phyloP scores from a whole-genome alignment of 2,113 vertebrate species.

The Donacobius atricapilla region DNA sequence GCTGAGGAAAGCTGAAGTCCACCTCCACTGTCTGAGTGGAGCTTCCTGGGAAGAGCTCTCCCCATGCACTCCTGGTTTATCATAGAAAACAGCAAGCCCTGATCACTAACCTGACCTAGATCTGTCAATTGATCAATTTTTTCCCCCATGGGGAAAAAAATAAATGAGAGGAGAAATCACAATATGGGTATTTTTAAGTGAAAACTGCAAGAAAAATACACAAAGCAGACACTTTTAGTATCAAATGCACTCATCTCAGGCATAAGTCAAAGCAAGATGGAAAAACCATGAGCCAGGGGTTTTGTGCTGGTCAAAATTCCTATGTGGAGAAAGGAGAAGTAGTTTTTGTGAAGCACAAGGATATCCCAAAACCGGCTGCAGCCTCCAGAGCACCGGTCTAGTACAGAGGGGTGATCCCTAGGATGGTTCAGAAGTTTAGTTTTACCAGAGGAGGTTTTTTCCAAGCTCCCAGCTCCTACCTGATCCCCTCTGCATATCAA shows the following conservation, averaged over 20 bases:
- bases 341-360: not conserved
- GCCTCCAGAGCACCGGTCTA: not conserved
- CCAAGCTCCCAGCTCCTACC: not conserved
- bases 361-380: not conserved
- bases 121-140: slow-evolving; percentile 32
- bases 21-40: not conserved
- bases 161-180: not conserved
- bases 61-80: not conserved
- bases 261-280: accelerated
- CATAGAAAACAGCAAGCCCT: not conserved
- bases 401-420: not conserved
- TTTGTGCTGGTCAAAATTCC: not conserved
- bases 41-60: not conserved
- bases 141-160: not conserved
- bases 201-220: not conserved
- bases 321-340: accelerated
- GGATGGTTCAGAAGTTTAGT: accelerated
- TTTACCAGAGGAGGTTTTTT: not conserved
- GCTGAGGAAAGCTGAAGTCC: not conserved
- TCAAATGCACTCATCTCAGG: accelerated
- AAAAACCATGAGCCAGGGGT: not conserved
- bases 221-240: not conserved
- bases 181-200: not conserved
- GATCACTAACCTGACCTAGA: not conserved
- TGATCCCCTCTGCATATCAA: not conserved